phyloP scores from a whole-genome alignment of 2,113 vertebrate genomes.

The Suncus etruscus region DNA sequence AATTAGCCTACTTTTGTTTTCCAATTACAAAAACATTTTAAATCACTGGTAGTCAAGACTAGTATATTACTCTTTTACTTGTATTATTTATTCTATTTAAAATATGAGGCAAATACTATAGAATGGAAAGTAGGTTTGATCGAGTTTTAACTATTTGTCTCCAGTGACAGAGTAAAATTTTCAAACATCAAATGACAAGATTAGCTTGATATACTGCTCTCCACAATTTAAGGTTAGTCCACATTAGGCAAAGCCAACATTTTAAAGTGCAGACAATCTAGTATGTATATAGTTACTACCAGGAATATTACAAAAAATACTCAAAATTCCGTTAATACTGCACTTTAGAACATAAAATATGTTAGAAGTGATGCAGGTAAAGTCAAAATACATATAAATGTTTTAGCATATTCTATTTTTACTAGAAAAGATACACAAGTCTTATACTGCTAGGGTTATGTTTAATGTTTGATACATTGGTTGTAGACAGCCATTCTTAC shows the following conservation, averaged over 20 bases:
- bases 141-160: slow-evolving; percentile 54
- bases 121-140: neutral
- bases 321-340: too few species aligned
- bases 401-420: slow-evolving; percentile 79
- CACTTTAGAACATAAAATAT: slow-evolving; percentile 77
- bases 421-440: slow-evolving; percentile 72
- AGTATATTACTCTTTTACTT: neutral
- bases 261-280: slow-evolving; percentile 82
- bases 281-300: slow-evolving; percentile 67
- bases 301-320: slow-evolving; percentile 40
- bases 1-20: slow-evolving; percentile 40
- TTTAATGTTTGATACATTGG: slow-evolving; percentile 52
- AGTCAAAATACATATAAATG: slow-evolving; percentile 74
- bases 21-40: slow-evolving; percentile 15
- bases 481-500: slow-evolving; percentile 26
- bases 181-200: slow-evolving; percentile 66
- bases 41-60: neutral
- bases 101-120: neutral
- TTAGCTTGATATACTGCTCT: slow-evolving; percentile 43
- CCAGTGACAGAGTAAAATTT: slow-evolving; percentile 69
- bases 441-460: slow-evolving; percentile 62
- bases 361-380: slow-evolving; percentile 67
- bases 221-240: slow-evolving; percentile 52
- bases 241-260: slow-evolving; percentile 75
- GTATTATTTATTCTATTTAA: neutral